Evolutionary conservation across 2,113 vertebrate species (phyloP), one percentile per base, ranked within the genome.

Genomic region (Piliocolobus tephrosceles): DNA sequence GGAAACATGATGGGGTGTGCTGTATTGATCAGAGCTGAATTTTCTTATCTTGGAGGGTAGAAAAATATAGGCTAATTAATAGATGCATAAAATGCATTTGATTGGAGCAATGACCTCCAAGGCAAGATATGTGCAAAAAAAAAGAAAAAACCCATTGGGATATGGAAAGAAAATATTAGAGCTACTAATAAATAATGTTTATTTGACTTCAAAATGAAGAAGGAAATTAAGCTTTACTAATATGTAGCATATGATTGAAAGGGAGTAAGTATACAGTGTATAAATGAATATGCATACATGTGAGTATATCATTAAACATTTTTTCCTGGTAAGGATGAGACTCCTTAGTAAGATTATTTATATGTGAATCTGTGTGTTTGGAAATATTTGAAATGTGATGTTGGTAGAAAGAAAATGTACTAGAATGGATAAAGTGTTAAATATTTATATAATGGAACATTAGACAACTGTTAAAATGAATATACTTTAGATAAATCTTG

Each of bases 121-220:
- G 70, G 32, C 6, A 72, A 90, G 52, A n/a, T 25, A 23, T 47
- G 1, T 52, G 4, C 12, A 35, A 64, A 40, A 81, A 64, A 76
- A 12, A 61, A 9, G 0, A 23, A 58, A 80, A 64, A 17, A 14
- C 11, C 30, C 18, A 61, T 11, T 87, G 52, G 35, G 3, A 35
- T 83, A 27, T 30, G 5, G 61, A 27, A 50, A 81, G 50, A 76
- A 47, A 79, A 70, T 80, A 64, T 35, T 91, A 93, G 57, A 66
- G 50, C 9, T 83, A 30, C 22, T 45, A 80, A 83, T 64, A 95
- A 80, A 83, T 64, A 95, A 70, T 52, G 17, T 78, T 66, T 52
- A 22, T 92, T 97, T 81, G n/a, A 50, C 45, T 95, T 88, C 78
- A 66, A 90, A 88, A 82, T 94, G 72, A 66, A 93, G 57, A 22